Evolutionary conservation across 2,888 invertebrate genomes (phyloP).

Genomic region (Apomyelois bistriatella): DNA sequence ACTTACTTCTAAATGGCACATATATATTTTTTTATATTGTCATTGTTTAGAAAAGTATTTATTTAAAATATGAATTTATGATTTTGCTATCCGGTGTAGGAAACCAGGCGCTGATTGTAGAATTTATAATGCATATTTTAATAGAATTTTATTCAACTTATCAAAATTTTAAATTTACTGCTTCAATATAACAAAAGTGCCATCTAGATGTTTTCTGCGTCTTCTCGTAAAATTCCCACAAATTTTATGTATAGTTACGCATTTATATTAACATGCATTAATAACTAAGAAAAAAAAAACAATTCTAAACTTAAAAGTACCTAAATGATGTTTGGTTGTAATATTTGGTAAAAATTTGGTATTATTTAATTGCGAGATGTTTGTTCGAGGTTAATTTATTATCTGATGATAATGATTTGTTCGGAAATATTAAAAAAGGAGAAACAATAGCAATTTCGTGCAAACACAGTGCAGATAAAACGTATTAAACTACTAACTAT

Average conservation of each 20-base stretch:
- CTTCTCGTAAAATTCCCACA: not conserved
- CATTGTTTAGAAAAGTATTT: too few species aligned
- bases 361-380: not conserved
- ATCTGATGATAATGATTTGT: too few species aligned
- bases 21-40: too few species aligned
- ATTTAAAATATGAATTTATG: too few species aligned
- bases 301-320: not conserved
- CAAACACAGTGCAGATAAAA: not conserved
- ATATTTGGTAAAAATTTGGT: not conserved
- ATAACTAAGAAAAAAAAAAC: not conserved
- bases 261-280: not conserved
- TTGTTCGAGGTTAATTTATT: too few species aligned
- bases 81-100: too few species aligned
- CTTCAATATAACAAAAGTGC: not conserved
- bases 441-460: not conserved
- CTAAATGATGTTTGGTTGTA: not conserved
- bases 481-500: not conserved
- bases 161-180: too few species aligned
- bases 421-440: not conserved
- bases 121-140: too few species aligned
- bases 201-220: not conserved
- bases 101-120: too few species aligned
- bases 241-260: not conserved
- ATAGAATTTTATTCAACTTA: too few species aligned
- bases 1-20: not conserved